These are phyloP conservation scores for Lingula anatina DNA, from an alignment of 2,888 invertebrate genomes.

Conservation along the genomic window DNA sequence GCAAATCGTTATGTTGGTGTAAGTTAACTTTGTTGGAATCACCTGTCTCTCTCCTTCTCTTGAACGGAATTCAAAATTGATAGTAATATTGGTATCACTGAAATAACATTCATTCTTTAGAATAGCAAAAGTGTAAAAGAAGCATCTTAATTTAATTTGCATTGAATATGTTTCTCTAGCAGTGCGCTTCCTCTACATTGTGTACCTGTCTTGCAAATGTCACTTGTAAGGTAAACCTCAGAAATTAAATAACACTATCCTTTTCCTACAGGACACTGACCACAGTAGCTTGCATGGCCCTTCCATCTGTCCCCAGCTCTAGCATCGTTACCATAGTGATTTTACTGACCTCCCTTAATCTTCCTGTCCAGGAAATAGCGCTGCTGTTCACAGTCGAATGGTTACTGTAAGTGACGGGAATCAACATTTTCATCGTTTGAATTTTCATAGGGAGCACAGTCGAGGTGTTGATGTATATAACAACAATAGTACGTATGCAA, in stretches of 20 bases:
- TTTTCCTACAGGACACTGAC: not conserved
- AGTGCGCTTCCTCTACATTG: too few relatives aligned
- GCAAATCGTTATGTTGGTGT: conserved; percentile 26
- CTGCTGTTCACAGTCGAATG: not conserved
- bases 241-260: not conserved
- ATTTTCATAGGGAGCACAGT: not conserved
- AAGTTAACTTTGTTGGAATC: conserved; percentile 8
- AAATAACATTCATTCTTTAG: too few relatives aligned
- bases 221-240: too few relatives aligned
- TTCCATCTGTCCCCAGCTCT: conserved; percentile 1
- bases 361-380: not conserved
- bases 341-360: not conserved
- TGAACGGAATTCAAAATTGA: too few relatives aligned
- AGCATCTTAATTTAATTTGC: too few relatives aligned
- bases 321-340: conserved; percentile 1
- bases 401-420: not conserved
- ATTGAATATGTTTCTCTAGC: too few relatives aligned
- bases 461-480: too few relatives aligned
- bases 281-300: not conserved
- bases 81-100: too few relatives aligned
- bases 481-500: too few relatives aligned
- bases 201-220: too few relatives aligned
- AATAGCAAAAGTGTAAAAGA: too few relatives aligned
- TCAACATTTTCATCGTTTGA: not conserved
- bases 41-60: too few relatives aligned